Conservation (phyloP, 2,113 vertebrate species). For the Albula glossodonta region DNA sequence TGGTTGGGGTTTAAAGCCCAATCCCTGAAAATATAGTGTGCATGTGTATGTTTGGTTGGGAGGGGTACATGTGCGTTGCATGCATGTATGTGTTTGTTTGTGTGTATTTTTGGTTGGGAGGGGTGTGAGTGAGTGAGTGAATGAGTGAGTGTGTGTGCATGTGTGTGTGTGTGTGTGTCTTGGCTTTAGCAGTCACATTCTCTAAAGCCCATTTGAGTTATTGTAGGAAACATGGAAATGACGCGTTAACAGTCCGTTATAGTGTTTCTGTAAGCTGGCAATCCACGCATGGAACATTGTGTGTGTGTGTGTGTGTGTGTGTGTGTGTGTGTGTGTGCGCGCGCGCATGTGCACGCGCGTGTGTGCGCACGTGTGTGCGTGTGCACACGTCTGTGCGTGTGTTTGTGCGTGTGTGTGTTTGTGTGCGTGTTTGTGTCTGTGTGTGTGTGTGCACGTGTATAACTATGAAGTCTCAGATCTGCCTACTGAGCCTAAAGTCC, state of each 20-base stretch:
- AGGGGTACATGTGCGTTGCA: background rate
- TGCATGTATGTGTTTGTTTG: background rate
- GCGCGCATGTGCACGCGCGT: fast-evolving
- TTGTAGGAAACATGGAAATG: background rate
- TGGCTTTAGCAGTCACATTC: background rate
- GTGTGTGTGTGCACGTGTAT: too few species aligned
- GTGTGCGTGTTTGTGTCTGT: too few species aligned
- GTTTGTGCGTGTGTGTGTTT: too few species aligned
- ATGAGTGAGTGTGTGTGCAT: conserved; percentile 3
- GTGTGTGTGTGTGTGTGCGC: too few species aligned
- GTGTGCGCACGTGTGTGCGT: too few species aligned
- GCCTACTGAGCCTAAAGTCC: too few species aligned
- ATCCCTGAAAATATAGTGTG: too few species aligned
- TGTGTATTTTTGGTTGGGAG: background rate
- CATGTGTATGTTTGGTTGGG: background rate
- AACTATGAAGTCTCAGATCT: too few species aligned
- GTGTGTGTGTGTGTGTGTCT: background rate
- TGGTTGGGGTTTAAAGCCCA: too few species aligned
- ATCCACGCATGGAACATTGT: background rate
- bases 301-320: background rate
- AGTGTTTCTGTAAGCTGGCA: background rate
- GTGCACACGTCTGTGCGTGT: too few species aligned
- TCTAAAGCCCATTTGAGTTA: background rate
- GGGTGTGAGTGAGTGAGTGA: background rate
- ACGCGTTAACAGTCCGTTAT: background rate